phyloP scores from a whole-genome alignment of 1,140 invertebrate species.

The Schlechtendalia chinensis region DNA sequence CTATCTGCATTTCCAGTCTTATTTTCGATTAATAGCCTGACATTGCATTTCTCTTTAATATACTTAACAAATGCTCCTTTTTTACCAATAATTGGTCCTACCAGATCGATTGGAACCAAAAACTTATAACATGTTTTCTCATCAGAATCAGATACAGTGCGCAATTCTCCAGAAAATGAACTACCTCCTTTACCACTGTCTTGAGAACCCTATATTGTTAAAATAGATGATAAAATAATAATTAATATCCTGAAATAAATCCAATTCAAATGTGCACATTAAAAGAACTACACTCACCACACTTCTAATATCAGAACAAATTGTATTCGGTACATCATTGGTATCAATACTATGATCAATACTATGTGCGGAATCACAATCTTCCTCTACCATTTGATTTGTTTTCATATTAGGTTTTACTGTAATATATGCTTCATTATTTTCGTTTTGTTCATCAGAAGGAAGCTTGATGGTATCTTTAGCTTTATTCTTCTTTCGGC shows the following conservation, averaged over 20 bases:
- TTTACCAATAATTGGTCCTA: conserved; percentile 84
- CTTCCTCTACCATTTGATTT: conserved; percentile 24
- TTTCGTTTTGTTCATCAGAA: not conserved
- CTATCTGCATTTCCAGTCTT: conserved; percentile 71
- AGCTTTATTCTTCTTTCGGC: conserved; percentile 60
- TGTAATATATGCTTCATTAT: not conserved
- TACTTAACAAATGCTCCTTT: conserved; percentile 77
- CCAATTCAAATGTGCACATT: not conserved
- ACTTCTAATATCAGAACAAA: conserved; percentile 40
- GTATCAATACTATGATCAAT: conserved; percentile 40
- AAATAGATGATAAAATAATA: not conserved
- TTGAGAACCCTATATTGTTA: conserved; percentile 36
- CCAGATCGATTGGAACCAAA: conserved; percentile 73
- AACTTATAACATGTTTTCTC: conserved; percentile 58
- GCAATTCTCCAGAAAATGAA: conserved; percentile 28
- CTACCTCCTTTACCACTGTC: conserved; percentile 41
- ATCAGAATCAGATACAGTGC: conserved; percentile 32
- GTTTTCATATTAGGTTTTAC: conserved; percentile 5
- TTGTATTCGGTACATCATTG: conserved; percentile 38
- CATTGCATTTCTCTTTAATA: conserved; percentile 75
- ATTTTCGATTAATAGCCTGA: conserved; percentile 67
- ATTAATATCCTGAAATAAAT: not conserved
- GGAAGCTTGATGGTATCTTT: conserved; percentile 14
- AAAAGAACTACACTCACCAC: not conserved
- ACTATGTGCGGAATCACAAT: conserved; percentile 43